phyloP scores from a whole-genome alignment of 2,113 vertebrate species.

The Perca schrenkii region DNA sequence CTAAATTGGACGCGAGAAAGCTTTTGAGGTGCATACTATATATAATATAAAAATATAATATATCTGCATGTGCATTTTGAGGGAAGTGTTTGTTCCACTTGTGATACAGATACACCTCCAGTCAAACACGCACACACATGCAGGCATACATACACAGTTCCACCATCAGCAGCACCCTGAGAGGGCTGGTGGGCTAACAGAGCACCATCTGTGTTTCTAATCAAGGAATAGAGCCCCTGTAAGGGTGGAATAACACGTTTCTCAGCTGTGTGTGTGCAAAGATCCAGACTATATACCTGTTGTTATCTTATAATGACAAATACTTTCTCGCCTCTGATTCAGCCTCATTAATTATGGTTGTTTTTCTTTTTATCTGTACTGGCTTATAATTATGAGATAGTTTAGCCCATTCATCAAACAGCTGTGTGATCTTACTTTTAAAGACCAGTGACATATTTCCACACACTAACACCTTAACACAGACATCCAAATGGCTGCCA shows the following conservation, averaged over 20 bases:
- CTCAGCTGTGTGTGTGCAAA: slow-evolving; percentile 9
- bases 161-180: slow-evolving; percentile 42
- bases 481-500: slow-evolving; percentile 38
- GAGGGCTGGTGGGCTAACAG: slow-evolving; percentile 50
- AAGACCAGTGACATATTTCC: not conserved
- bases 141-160: slow-evolving; percentile 8
- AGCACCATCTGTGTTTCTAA: slow-evolving; percentile 75
- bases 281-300: slow-evolving; percentile 40
- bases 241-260: slow-evolving; percentile 39
- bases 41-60: no score
- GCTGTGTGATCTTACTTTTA: slow-evolving; percentile 2
- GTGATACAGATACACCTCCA: slow-evolving; percentile 13
- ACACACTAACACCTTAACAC: slow-evolving; percentile 24
- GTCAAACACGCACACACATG: not conserved
- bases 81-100: slow-evolving; percentile 17
- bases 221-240: slow-evolving; percentile 52
- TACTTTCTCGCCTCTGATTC: not conserved
- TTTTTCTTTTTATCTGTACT: slow-evolving; percentile 13
- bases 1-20: slow-evolving; percentile 68
- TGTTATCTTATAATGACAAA: slow-evolving; percentile 35
- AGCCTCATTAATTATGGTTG: slow-evolving; percentile 6
- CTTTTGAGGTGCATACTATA: slow-evolving; percentile 33
- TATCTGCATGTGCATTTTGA: slow-evolving; percentile 13
- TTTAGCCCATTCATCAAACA: slow-evolving; percentile 44
- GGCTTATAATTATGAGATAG: not conserved